These are phyloP conservation scores for Scomberomorus guttatus DNA, from an alignment of 2,797 vertebrate species.

Conservation along the genomic window DNA sequence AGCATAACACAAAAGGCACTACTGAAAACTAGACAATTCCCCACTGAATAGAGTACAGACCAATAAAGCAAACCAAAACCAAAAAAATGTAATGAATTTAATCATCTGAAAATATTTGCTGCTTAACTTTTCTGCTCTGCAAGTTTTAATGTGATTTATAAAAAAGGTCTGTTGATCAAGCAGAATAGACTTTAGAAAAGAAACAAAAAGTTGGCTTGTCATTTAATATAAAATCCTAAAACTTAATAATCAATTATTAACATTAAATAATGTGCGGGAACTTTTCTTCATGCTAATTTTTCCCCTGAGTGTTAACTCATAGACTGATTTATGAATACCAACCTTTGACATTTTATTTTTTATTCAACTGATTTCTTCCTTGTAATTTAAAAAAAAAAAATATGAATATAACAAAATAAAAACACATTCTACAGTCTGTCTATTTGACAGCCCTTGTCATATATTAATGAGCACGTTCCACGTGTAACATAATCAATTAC, in stretches of 20 bases:
- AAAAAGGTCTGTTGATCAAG: constrained; percentile 6
- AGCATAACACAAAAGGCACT: not conserved
- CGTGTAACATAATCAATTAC: constrained; percentile 48
- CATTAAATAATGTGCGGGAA: not conserved
- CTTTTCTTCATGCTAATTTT: not conserved
- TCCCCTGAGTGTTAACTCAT: not conserved
- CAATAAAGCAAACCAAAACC: not conserved
- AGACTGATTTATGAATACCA: constrained; percentile 10
- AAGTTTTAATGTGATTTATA: constrained; percentile 7
- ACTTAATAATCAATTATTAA: constrained; percentile 4
- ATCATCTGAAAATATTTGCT: not conserved
- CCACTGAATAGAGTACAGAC: not conserved
- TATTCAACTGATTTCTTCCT: not conserved
- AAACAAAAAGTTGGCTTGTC: constrained; percentile 4
- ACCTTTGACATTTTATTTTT: not conserved
- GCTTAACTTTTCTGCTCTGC: not conserved
- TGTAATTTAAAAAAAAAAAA: not conserved
- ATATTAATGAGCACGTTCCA: constrained; percentile 48
- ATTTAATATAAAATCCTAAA: not conserved
- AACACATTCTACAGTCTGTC: not conserved
- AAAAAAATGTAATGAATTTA: not conserved
- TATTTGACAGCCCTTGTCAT: constrained; percentile 47
- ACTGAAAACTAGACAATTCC: not conserved
- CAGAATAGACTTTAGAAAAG: not conserved
- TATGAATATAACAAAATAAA: constrained; percentile 12